Evolutionary conservation across 35 echinoderm and acorn worm genomes (phyloP), one percentile per base, ranked within the genome.

Genomic region (Heliocidaris erythrogramma): DNA sequence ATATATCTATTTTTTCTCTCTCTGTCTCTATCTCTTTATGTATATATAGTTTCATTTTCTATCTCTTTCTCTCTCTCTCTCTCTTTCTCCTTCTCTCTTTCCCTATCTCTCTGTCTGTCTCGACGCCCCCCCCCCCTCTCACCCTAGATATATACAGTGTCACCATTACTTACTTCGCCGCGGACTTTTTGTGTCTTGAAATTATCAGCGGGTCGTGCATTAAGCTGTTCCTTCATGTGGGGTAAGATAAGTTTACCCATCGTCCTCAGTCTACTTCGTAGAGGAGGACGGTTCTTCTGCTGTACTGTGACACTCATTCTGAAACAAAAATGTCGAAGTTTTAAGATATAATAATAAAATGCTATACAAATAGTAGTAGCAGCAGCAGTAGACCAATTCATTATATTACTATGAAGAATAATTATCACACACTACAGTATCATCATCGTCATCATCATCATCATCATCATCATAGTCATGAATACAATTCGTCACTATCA

Each of bases 251-350:
- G 21, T n/a, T n/a, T 24, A n/a, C 65, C 65, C 65, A 78, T 78
- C 65, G 21, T 78, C 65, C 65, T 78, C 65, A 78, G 21, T 78
- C 65, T 78, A 78, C 65, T 78, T 78, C 14, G 65, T 24, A 78
- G 65, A 27, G 17, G 65, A 78, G 65, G 65, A 78, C 21, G 65
- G 65, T 8, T 78, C 2, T 78, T 78, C 65, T 78, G 65, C 27
- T 78, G n/a, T n/a, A 27, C 65, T n/a, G 65, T n/a, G 65, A 78
- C 65, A 78, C 65, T 78, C 65, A 78, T 78, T 78, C 65, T 78
- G 65, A 78, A 78, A 27, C 21, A 27, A 7, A 78, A 17, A 42
- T 42, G n/a, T 27, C 59, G 13, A 60, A 60, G 59, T 60, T 60
- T 60, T 42, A 13, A 12, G 18, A 60, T 60, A 2, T 14, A 18